Evolutionary conservation across 1,140 invertebrate species (phyloP).

Genomic region (Hylaeus anthracinus): DNA sequence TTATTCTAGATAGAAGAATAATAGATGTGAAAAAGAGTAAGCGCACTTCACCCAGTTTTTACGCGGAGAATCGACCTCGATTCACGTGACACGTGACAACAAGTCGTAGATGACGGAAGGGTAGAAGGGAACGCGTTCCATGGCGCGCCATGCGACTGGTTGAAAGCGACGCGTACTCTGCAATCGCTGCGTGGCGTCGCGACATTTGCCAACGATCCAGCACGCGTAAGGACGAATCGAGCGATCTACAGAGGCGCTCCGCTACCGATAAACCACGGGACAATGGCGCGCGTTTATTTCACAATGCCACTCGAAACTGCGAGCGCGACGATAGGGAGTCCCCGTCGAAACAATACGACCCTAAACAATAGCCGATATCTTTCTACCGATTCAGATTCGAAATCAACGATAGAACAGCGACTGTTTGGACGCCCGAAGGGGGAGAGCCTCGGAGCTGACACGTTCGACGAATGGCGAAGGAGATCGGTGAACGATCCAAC

Average conservation of each 20-base stretch:
- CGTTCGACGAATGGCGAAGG: constrained; percentile 3
- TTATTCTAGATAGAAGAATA: too few relatives aligned
- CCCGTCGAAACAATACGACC: constrained; percentile 63
- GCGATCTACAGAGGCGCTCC: constrained; percentile 59
- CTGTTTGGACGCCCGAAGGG: constrained; percentile 46
- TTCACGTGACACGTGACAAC: too few relatives aligned
- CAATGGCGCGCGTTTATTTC: constrained; percentile 73
- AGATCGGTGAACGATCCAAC: constrained; percentile 28
- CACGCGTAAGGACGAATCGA: constrained; percentile 36
- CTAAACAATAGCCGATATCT: constrained; percentile 72
- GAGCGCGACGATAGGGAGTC: constrained; percentile 43
- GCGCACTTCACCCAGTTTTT: too few relatives aligned
- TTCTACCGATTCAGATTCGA: constrained; percentile 68
- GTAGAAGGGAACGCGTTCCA: neutral
- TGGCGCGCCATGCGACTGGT: too few relatives aligned
- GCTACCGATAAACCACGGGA: constrained; percentile 63
- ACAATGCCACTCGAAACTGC: constrained; percentile 75
- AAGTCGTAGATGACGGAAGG: neutral
- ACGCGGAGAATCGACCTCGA: too few relatives aligned
- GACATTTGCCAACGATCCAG: neutral
- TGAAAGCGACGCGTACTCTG: too few relatives aligned
- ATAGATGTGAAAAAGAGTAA: too few relatives aligned
- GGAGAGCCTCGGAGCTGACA: too few relatives aligned
- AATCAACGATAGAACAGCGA: constrained; percentile 67
- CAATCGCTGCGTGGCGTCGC: neutral